Evolutionary conservation across 2,113 vertebrate genomes (phyloP).

Genomic region (Bettongia penicillata): DNA sequence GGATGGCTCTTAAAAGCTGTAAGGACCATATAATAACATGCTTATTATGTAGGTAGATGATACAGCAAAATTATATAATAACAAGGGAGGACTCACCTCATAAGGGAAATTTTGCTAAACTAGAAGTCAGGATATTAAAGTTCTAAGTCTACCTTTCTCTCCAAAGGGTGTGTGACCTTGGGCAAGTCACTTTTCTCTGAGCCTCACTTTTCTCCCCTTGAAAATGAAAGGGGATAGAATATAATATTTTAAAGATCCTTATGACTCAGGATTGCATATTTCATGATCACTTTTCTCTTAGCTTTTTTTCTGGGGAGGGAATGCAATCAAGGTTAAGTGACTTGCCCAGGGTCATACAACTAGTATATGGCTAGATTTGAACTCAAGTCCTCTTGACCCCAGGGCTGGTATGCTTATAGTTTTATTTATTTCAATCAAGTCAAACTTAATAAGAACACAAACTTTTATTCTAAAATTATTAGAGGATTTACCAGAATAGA

Average conservation of each 20-base stretch:
- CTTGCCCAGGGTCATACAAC: not conserved
- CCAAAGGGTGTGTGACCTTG: not conserved
- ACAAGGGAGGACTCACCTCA: not conserved
- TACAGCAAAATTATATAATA: not conserved
- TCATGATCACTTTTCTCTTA: not conserved
- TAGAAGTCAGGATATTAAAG: not conserved
- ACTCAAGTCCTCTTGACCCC: not conserved
- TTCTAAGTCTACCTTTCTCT: not conserved
- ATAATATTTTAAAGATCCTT: not conserved
- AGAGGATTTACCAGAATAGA: not conserved
- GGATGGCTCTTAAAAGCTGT: slow-evolving; percentile 90
- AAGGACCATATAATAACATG: not conserved
- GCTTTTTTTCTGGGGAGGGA: no score
- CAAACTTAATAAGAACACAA: not conserved
- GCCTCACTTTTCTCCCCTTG: not conserved
- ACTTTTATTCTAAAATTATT: not conserved
- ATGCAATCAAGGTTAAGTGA: not conserved
- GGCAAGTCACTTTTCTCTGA: not conserved
- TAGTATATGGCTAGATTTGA: not conserved
- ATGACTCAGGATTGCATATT: not conserved
- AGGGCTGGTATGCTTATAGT: not conserved
- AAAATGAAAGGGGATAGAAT: not conserved
- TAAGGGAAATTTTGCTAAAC: not conserved
- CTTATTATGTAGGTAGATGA: not conserved
- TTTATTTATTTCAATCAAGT: not conserved